phyloP scores from a whole-genome alignment of 2,888 invertebrate species.

The Lottia gigantea region DNA sequence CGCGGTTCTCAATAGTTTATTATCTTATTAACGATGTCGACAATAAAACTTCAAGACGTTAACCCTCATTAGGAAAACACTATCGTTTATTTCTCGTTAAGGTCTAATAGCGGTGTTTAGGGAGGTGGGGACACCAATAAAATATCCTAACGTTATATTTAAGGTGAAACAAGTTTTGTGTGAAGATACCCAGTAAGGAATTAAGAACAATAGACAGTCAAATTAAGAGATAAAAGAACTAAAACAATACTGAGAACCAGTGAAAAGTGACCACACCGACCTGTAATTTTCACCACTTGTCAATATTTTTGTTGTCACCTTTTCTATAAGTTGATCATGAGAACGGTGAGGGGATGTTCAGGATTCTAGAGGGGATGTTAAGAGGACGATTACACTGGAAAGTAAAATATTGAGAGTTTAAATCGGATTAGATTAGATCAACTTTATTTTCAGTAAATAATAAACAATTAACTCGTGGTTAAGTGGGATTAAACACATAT shows the following conservation, averaged over 20 bases:
- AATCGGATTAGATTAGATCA: no score
- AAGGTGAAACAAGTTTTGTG: background rate
- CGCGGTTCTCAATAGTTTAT: background rate
- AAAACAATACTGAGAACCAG: background rate
- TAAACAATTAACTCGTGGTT: no score
- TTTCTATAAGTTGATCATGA: background rate
- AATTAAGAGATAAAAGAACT: background rate
- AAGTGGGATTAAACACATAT: no score
- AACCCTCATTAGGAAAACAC: background rate
- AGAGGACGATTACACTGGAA: no score
- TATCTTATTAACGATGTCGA: background rate
- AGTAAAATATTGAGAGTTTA: no score
- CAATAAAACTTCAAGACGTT: background rate
- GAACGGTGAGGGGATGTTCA: background rate
- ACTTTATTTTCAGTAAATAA: no score
- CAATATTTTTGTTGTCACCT: conserved; percentile 6
- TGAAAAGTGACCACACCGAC: background rate
- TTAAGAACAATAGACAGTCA: background rate
- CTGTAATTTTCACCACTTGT: background rate
- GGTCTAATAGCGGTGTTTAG: background rate
- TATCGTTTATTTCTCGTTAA: conserved; percentile 7
- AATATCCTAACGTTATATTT: background rate
- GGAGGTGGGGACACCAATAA: background rate
- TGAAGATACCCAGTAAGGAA: background rate
- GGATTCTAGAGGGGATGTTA: no score